Evolutionary conservation across 2,797 vertebrate genomes (phyloP), one percentile per base, ranked within the genome.

Genomic region (Sebastes hubbsi): DNA sequence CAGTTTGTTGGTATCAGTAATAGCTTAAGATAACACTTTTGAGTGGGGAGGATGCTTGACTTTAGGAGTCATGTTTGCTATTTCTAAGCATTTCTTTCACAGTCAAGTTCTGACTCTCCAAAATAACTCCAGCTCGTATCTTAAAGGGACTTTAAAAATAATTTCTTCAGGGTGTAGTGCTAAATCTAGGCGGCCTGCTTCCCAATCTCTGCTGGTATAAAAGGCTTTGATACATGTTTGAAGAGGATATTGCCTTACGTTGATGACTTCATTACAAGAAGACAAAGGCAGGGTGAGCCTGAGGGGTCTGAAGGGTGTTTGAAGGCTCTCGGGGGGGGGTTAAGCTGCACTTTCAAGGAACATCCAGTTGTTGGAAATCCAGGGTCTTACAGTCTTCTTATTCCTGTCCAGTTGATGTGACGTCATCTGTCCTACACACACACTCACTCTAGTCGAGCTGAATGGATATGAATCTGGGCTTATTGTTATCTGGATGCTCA

Each of bases 401-500:
- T 80, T 84, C 67, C 76, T 42, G 13, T 84, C 67, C 64, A 60
- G 54, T 20, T 88, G 59, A 89, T 84, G 76, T 77, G 79, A 85
- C 56, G 8, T 89, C 79, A 77, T 75, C 60, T 49, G 42, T 77
- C 38, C 14, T 72, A 27, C 36, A 46, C 52, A 59, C 38, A 54
- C 54, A 77, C 86, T 90, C 93, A 84, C 0, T 79, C 88, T 84
- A 42, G 90, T 82, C 84, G 49, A 38, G 66, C 79, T 93, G 88
- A 94, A 91, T 93, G 80, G 82, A 90, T 85, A 87, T 90, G 82
- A 91, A 88, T 91, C 88, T 76, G 58, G 88, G 84, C 85, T 91
- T 90, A 91, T 91, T 93, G 87, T 92, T 80, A 87, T 91, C 83
- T 89, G 82, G 86, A 83, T 88, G 94, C 77, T 95, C 93, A 95